phyloP scores from a whole-genome alignment of 2,888 invertebrate species.

The Hypsopygia costalis region DNA sequence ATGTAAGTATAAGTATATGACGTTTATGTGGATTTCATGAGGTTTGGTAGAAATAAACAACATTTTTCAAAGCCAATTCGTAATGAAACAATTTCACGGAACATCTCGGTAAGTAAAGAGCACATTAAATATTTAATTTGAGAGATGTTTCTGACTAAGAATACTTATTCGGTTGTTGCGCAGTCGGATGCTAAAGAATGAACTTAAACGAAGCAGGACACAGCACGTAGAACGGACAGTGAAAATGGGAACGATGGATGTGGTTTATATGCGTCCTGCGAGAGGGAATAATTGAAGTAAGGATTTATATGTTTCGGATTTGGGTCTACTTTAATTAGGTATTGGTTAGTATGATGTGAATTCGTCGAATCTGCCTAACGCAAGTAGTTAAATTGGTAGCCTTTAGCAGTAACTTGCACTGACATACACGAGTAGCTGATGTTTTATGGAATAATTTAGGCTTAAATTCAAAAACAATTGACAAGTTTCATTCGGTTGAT shows the following conservation, averaged over 20 bases:
- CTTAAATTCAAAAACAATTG: no score
- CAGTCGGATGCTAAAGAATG: background rate
- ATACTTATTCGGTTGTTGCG: background rate
- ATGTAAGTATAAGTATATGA: no score
- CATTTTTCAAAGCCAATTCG: background rate
- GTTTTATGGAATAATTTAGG: no score
- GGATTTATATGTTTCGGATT: constrained; percentile 69
- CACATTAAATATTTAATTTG: background rate
- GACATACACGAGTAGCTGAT: no score
- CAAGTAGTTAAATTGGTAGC: background rate
- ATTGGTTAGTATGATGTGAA: constrained; percentile 1
- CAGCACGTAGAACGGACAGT: constrained; percentile 44
- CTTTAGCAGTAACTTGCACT: background rate
- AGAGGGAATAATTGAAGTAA: constrained; percentile 71
- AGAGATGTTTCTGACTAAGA: background rate
- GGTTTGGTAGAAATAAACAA: background rate
- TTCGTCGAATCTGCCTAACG: constrained; percentile 3
- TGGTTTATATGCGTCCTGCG: constrained; percentile 61
- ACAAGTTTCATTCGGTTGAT: no score
- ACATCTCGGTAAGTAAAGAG: background rate
- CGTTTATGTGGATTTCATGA: background rate
- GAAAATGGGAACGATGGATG: constrained; percentile 59
- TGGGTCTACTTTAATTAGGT: constrained; percentile 41
- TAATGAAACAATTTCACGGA: background rate
- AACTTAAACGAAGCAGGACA: constrained; percentile 33